Conservation (phyloP, 2,797 vertebrate species). For the Melopsittacus undulatus region DNA sequence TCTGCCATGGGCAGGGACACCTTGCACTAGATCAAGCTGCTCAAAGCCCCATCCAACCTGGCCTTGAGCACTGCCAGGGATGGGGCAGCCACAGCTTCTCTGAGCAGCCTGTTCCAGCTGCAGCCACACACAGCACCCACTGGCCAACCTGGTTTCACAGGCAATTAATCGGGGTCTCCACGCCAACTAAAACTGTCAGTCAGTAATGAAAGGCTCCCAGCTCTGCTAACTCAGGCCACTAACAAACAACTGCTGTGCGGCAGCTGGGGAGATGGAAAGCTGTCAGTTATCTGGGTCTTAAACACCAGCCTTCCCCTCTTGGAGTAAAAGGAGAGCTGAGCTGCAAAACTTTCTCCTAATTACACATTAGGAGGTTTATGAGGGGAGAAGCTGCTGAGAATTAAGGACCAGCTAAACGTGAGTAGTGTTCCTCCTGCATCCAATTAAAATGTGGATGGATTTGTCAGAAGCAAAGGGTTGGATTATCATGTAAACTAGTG, state of each 20-base stretch:
- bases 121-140: not conserved
- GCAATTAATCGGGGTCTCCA: slow-evolving; percentile 58
- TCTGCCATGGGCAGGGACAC: not conserved
- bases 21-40: not conserved
- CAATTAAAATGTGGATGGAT: not conserved
- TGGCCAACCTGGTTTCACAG: slow-evolving; percentile 11
- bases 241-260: not conserved
- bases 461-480: slow-evolving; percentile 19
- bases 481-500: not conserved
- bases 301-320: not conserved
- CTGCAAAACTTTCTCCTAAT: slow-evolving; percentile 8
- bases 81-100: not conserved
- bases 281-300: not conserved
- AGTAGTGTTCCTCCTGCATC: not conserved
- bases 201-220: not conserved
- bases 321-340: not conserved
- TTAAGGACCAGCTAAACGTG: not conserved
- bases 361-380: slow-evolving; percentile 19
- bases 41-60: not conserved
- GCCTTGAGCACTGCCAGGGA: not conserved
- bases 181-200: slow-evolving; percentile 38
- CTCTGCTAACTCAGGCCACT: not conserved
- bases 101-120: not conserved
- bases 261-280: not conserved
- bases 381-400: slow-evolving; percentile 12